These are phyloP conservation scores for Acronicta alni DNA, from an alignment of 2,888 invertebrate species.

Conservation along the genomic window DNA sequence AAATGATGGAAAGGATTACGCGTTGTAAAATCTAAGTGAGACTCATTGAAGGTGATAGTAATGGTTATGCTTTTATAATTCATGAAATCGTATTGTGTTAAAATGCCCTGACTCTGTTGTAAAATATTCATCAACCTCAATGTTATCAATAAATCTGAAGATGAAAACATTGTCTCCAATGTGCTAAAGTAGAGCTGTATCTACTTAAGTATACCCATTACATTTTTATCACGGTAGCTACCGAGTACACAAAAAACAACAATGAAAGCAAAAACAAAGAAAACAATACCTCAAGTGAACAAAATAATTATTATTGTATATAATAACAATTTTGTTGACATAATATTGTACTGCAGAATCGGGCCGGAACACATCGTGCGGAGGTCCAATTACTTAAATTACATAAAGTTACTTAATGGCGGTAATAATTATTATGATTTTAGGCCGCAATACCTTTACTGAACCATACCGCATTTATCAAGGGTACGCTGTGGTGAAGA, in stretches of 20 bases:
- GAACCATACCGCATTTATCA: slow-evolving; percentile 27
- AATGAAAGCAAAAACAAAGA: slow-evolving; percentile 47
- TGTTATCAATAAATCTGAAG: no score
- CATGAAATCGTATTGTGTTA: no score
- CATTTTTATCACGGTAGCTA: slow-evolving; percentile 10
- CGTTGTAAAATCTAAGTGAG: no score
- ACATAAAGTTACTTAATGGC: slow-evolving; percentile 58
- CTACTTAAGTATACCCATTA: not conserved
- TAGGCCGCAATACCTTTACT: slow-evolving; percentile 17
- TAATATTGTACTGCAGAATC: slow-evolving; percentile 65
- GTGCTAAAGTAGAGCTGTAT: not conserved
- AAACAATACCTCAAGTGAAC: slow-evolving; percentile 21
- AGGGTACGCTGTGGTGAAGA: slow-evolving; percentile 8
- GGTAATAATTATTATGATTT: slow-evolving; percentile 50
- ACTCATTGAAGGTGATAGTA: no score
- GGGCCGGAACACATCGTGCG: slow-evolving; percentile 74
- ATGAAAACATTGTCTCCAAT: not conserved
- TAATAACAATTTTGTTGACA: slow-evolving; percentile 41
- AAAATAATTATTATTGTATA: slow-evolving; percentile 25
- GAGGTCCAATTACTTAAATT: slow-evolving; percentile 58
- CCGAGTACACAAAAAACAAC: slow-evolving; percentile 28
- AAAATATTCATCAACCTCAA: no score
- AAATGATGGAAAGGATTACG: no score
- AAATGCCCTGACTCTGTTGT: not conserved
- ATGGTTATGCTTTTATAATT: no score